These are phyloP conservation scores for Lates calcarifer DNA, from an alignment of 2,113 vertebrate genomes.

Conservation along the genomic window DNA sequence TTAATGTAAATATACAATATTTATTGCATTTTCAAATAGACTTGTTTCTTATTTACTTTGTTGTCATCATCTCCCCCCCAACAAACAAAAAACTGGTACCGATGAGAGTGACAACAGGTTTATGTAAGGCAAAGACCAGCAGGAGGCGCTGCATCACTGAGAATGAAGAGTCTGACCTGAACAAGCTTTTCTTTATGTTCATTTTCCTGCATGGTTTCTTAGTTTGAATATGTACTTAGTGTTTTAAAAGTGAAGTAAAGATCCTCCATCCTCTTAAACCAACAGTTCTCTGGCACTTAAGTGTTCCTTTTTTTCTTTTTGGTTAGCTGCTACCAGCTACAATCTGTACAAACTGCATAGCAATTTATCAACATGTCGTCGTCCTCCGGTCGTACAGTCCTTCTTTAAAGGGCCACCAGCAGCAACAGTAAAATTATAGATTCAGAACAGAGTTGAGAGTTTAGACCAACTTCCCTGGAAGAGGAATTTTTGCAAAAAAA, in stretches of 20 bases:
- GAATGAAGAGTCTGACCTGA: conserved; percentile 15
- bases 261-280: conserved; percentile 34
- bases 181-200: background rate
- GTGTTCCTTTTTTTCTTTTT: conserved; percentile 66
- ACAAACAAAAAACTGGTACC: conserved; percentile 76
- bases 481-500: background rate
- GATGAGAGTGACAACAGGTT: conserved; percentile 66
- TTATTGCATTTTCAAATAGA: conserved; percentile 81
- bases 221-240: conserved; percentile 45
- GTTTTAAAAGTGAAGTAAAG: conserved; percentile 56
- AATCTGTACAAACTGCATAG: conserved; percentile 76
- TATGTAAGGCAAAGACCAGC: conserved; percentile 87
- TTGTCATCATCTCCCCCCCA: conserved; percentile 36
- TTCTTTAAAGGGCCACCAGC: conserved; percentile 28
- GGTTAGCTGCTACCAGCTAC: conserved; percentile 65
- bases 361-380: conserved; percentile 37
- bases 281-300: conserved; percentile 77
- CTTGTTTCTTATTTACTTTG: conserved; percentile 64
- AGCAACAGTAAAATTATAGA: conserved; percentile 38
- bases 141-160: conserved; percentile 56
- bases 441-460: conserved; percentile 21
- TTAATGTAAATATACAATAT: conserved; percentile 86
- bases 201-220: conserved; percentile 12
- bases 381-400: conserved; percentile 30
- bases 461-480: conserved; percentile 26